Evolutionary conservation across 2,113 vertebrate species (phyloP), one percentile per base, ranked within the genome.

Genomic region (Perca fluviatilis): DNA sequence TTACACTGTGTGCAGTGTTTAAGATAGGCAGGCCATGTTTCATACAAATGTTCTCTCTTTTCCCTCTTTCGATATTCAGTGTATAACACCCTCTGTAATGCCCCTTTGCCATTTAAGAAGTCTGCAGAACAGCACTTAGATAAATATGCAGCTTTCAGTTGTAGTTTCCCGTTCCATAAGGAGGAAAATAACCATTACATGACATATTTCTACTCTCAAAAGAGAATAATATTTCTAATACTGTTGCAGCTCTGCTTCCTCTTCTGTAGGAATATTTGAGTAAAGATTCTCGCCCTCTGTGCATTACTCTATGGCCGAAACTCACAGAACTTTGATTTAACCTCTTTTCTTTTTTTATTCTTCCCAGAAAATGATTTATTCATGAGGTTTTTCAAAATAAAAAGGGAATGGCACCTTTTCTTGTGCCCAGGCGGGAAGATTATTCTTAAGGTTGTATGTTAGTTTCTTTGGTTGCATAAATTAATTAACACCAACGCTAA

Each of bases 401-500:
- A 83, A 61, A 79, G 33, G 53, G 53, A 65, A 51, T 4, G 30
- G 57, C 36, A 78, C 70, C 40, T 76, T 82, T 80, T 74, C 56
- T 66, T 3, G 6, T 49, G 51, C 80, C 61, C 43, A 11, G 46
- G 27, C 43, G 6, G 27, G 27, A 25, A 83, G 75, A 60, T 78
- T 64, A 54, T 60, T 66, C 77, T 84, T 76, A 21, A 64, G 82
- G 83, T 81, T 87, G 64, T 53, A 53, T 75, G 74, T 85, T 74
- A 73, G 62, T 82, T 87, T 80, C 63, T 84, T 62, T 50, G 73
- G 83, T 80, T 69, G 70, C 81, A 91, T 92, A 76, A 87, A 92
- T 92, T 88, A 89, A 93, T 94, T 84, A 92, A 86, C 73, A 74
- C 47, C 19, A 27, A 83, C 13, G 79, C 84, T 91, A 90, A 91